A percentile compares a stretch with the other conserved stretches of the same genome.
Evolutionary conservation across 2,113 vertebrate species (phyloP).

Genomic region (Sinosuthora webbiana): DNA sequence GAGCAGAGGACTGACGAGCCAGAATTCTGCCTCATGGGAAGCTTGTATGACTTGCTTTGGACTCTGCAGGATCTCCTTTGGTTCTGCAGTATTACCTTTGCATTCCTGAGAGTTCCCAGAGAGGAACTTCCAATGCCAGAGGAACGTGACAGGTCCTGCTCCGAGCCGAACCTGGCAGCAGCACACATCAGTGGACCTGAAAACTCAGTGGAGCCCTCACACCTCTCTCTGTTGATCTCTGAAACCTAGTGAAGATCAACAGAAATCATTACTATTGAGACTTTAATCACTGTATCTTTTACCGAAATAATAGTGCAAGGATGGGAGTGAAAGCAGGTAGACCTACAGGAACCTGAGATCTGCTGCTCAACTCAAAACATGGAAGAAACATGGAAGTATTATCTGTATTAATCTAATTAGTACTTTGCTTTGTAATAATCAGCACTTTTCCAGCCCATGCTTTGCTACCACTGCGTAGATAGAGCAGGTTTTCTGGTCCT

Average conservation of each 20-base stretch:
- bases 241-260: background rate
- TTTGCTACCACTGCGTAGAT: background rate
- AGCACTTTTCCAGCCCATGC: background rate
- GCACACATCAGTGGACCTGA: background rate
- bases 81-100: background rate
- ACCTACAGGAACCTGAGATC: background rate
- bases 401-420: background rate
- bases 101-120: background rate
- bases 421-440: background rate
- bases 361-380: background rate
- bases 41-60: background rate
- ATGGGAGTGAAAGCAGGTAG: background rate
- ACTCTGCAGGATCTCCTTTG: background rate
- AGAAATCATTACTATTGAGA: background rate
- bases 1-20: background rate
- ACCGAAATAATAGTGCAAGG: background rate
- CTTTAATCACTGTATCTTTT: background rate
- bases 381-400: background rate
- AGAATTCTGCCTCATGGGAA: background rate
- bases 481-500: background rate
- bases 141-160: background rate
- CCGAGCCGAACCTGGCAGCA: background rate
- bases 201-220: background rate
- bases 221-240: background rate
- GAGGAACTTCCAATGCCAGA: background rate